Conservation (phyloP, 2,797 vertebrate genomes). For the Scyliorhinus canicula region DNA sequence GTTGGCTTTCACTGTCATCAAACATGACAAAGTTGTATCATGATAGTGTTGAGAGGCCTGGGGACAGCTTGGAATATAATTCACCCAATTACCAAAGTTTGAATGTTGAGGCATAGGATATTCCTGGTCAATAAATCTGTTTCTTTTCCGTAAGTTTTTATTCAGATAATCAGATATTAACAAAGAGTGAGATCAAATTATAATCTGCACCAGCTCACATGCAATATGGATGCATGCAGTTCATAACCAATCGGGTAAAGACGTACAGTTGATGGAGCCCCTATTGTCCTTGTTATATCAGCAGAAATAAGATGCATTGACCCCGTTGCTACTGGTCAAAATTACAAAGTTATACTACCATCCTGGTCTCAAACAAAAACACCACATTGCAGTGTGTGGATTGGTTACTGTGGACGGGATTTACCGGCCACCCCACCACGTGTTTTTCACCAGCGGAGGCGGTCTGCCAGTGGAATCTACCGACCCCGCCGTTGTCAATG, state of each 20-base stretch:
- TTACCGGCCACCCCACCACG: too few relatives aligned
- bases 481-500: too few relatives aligned
- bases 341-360: not conserved
- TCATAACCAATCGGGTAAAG: not conserved
- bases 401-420: too few relatives aligned
- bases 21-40: not conserved
- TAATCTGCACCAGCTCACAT: not conserved
- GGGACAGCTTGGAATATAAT: not conserved
- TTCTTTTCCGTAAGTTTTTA: not conserved
- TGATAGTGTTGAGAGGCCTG: not conserved
- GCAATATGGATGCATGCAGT: not conserved
- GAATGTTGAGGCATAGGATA: too few relatives aligned
- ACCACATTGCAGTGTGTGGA: not conserved
- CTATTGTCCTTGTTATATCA: not conserved
- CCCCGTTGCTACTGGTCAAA: not conserved
- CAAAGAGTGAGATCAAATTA: not conserved
- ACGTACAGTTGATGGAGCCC: not conserved
- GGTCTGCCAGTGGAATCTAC: too few relatives aligned
- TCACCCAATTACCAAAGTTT: too few relatives aligned
- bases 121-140: not conserved
- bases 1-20: not conserved
- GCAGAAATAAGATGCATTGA: not conserved
- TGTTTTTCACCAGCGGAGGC: too few relatives aligned
- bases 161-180: not conserved
- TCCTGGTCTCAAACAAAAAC: not conserved